Percentiles rank a stretch among this genome's conserved stretches.
Evolutionary conservation across 37 sponge, comb jelly and placozoan species (phyloP).

Genomic region (Haliclona indistincta): DNA sequence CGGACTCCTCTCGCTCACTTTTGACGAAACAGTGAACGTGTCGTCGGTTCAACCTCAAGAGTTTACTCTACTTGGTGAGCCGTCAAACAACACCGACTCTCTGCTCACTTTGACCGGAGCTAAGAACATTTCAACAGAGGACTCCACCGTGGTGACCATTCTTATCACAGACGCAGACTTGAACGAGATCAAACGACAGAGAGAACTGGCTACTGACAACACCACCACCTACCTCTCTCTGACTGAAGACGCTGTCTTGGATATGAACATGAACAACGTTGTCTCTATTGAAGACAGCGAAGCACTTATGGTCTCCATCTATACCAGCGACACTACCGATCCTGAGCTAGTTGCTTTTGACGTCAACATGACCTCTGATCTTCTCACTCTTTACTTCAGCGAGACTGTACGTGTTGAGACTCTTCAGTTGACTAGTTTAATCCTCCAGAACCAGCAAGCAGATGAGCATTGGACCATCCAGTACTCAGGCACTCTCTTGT

Average conservation of each 20-base stretch:
- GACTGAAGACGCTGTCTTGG: slow-evolving; percentile 33
- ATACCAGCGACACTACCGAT: slow-evolving; percentile 54
- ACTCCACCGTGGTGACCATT: slow-evolving; percentile 47
- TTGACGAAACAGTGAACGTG: slow-evolving; percentile 84
- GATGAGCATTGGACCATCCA: slow-evolving; percentile 6
- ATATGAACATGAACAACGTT: slow-evolving; percentile 78
- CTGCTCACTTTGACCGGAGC: slow-evolving; percentile 51
- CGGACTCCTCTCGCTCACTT: slow-evolving; percentile 69
- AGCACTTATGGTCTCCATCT: slow-evolving; percentile 32
- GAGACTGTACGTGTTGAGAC: slow-evolving; percentile 77
- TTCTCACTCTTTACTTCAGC: slow-evolving; percentile 67
- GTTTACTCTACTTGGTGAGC: slow-evolving; percentile 47
- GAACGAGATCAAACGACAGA: slow-evolving; percentile 79
- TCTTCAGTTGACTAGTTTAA: slow-evolving; percentile 33
- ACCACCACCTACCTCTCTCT: slow-evolving; percentile 60
- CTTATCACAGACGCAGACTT: slow-evolving; percentile 51
- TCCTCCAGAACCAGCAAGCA: slow-evolving; percentile 35
- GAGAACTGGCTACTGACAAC: slow-evolving; percentile 60
- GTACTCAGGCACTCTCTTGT: slow-evolving; percentile 11
- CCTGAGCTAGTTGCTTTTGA: slow-evolving; percentile 56
- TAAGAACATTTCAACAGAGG: slow-evolving; percentile 18
- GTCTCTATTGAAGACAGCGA: slow-evolving; percentile 13
- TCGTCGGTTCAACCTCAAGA: slow-evolving; percentile 38
- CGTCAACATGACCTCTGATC: slow-evolving; percentile 62
- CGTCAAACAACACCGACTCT: slow-evolving; percentile 21